Evolutionary conservation across 2,797 vertebrate species (phyloP), one percentile per base, ranked within the genome.

Genomic region (Macrochelys suwanniensis): DNA sequence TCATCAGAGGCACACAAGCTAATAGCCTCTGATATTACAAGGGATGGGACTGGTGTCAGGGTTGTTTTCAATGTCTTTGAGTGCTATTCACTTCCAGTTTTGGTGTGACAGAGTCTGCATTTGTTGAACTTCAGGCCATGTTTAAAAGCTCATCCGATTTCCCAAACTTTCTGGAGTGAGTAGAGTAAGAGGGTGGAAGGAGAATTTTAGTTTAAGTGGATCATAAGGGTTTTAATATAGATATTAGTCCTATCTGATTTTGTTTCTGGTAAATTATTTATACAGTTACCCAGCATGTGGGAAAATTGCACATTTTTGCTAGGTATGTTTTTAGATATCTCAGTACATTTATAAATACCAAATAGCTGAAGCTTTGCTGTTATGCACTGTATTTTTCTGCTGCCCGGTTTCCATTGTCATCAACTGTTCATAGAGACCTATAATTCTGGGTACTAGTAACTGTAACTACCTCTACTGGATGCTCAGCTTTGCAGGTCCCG

Each of bases 261-360:
- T 9, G 51, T 33, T 9, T 47, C n/a, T 4, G 17, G 1, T 0
- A 2, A 89, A 16, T 81, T 76, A 28, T 17, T 85, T 87, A 42
- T 9, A 3, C 31, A 49, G 85, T 17, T 31, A 45, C 33, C 17
- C 86, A 87, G 33, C 5, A 21, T 11, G 9, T 68, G n/a, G n/a
- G 65, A 68, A 68, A 68, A 68, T 68, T 68, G n/a, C 9, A 37
- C 19, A 15, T 89, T 93, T 87, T n/a, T 89, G 7, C 57, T 80
- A 54, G 23, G 23, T 76, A 25, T 25, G 6, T 76, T 28, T 76
- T 47, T 76, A 76, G 25, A 76, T 25, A 47, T 47, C 25, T 28
- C 5, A 76, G 13, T 76, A 76, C 6, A 7, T 76, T 45, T 76
- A 47, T 76, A 47, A 76, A 9, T 47, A 76, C 13, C 7, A 74